Evolutionary conservation across 2,888 invertebrate species (phyloP), one percentile per base, ranked within the genome.

Genomic region (Caenorhabditis sulstoni): DNA sequence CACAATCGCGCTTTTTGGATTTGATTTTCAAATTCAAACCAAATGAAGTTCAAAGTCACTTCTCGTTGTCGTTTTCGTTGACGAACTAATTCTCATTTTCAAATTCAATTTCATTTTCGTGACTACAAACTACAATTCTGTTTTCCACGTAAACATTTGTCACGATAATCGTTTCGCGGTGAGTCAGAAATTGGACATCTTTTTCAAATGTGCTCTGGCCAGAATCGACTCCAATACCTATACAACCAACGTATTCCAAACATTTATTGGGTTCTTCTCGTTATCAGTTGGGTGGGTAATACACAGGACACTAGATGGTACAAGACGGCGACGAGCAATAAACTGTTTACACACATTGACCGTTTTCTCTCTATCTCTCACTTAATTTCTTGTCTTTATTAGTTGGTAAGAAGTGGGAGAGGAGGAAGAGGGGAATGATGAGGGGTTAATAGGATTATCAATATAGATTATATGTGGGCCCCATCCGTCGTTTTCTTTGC

Each of bases 221-320:
- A n/a, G 35, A n/a, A 9, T 23, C 52, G 14, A 41, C 41, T 41
- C 41, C 22, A 57, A 57, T 57, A 3, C 23, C 12, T 41, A 49
- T 37, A 11, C 35, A 41, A 41, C 44, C 47, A 57, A 47, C 62
- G 45, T 59, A 23, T 53, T 61, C 49, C 71, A 71, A 71, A 49
- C 71, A 64, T 71, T 71, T 57, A 73, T 64, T 73, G 57, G 61
- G 73, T 50, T 49, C 57, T 49, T 41, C 58, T 61, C 41, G 35
- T 70, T 71, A 71, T 71, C 71, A 71, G 71, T 64, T 37, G 53
- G 37, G 14, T 41, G 65, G 61, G 53, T 29, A 29, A 61, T 64
- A 73, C 64, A 65, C 58, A 73, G 57, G 73, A 73, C 73, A 64
- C 73, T 65, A 73, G 73, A 73, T 73, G 73, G 73, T 73, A 73